phyloP scores from a whole-genome alignment of 1,140 invertebrate species.

The Pachypsylla venusta region DNA sequence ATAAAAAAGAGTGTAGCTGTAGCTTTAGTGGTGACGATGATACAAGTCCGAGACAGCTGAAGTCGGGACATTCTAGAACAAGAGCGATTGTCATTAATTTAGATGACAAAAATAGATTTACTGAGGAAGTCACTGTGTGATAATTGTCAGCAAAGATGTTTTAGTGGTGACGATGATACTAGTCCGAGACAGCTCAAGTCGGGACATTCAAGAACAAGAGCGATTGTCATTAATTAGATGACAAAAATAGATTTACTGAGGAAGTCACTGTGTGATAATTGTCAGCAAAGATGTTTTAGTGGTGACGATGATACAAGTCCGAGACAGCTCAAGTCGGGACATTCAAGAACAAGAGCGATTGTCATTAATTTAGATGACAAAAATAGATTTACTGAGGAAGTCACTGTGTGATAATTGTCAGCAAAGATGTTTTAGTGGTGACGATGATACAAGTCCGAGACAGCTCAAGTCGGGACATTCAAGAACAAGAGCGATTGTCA shows the following conservation, averaged over 20 bases:
- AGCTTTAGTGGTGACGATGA: slow-evolving; percentile 26
- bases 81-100: slow-evolving; percentile 59
- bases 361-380: slow-evolving; percentile 64
- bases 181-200: slow-evolving; percentile 34
- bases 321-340: slow-evolving; percentile 39
- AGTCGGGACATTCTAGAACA: slow-evolving; percentile 48
- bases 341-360: slow-evolving; percentile 51
- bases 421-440: too few species aligned
- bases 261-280: slow-evolving; percentile 58
- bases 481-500: slow-evolving; percentile 52
- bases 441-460: slow-evolving; percentile 27
- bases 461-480: slow-evolving; percentile 44
- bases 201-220: slow-evolving; percentile 49
- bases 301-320: slow-evolving; percentile 25
- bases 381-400: slow-evolving; percentile 61
- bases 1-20: slow-evolving; percentile 20
- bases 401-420: slow-evolving; percentile 54
- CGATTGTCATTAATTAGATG: slow-evolving; percentile 62
- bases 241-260: slow-evolving; percentile 61
- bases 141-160: too few species aligned
- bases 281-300: too few species aligned
- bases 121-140: slow-evolving; percentile 61
- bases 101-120: slow-evolving; percentile 61
- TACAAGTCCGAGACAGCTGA: slow-evolving; percentile 27
- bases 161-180: slow-evolving; percentile 25